phyloP scores from a whole-genome alignment of 2,797 vertebrate genomes.

The Hemibagrus guttatus region DNA sequence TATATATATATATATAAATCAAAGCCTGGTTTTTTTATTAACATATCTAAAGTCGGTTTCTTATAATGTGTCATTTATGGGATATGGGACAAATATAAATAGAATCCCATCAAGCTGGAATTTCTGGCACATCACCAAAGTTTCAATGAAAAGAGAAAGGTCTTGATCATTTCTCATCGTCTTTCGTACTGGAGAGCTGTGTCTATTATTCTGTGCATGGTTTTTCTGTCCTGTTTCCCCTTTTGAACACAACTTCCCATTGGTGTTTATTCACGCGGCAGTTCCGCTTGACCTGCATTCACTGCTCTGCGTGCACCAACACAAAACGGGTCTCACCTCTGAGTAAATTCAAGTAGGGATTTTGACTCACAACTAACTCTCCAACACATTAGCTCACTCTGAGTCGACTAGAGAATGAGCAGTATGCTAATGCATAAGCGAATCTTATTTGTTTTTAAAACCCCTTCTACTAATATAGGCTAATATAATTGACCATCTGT shows the following conservation, averaged over 20 bases:
- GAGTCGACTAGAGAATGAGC: background rate
- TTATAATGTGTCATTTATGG: background rate
- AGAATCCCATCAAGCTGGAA: background rate
- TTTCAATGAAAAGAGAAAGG: background rate
- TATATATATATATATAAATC: background rate
- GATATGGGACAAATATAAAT: background rate
- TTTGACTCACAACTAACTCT: conserved; percentile 23
- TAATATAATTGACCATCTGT: background rate
- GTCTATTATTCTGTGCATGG: conserved; percentile 10
- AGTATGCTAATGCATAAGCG: background rate
- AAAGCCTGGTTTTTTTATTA: background rate
- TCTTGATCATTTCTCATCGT: conserved; percentile 3
- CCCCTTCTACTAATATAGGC: background rate
- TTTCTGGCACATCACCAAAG: background rate
- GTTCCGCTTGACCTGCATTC: conserved; percentile 59
- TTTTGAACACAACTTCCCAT: conserved; percentile 76
- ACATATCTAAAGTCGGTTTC: background rate
- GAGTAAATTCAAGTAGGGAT: conserved; percentile 23
- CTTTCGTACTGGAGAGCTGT: conserved; percentile 21
- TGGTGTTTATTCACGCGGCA: conserved; percentile 85
- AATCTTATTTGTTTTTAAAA: background rate
- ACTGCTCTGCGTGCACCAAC: conserved; percentile 34
- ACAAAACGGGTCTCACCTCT: conserved; percentile 34
- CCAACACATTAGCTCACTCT: background rate
- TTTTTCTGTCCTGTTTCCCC: conserved; percentile 64